Conservation (phyloP, 2,888 invertebrate genomes). For the Meganola albula region DNA sequence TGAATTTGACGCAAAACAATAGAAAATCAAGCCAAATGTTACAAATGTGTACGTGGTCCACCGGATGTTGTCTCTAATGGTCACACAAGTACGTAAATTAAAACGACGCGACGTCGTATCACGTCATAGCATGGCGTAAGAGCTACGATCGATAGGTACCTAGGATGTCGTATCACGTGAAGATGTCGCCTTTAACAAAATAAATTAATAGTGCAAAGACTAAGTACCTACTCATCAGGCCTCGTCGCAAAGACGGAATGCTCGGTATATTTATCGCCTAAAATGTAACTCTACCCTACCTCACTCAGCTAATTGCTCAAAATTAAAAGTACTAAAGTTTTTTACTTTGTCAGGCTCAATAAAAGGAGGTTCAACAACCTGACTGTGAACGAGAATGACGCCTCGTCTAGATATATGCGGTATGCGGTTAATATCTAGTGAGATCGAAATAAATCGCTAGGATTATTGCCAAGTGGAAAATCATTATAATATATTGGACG, state of each 20-base stretch:
- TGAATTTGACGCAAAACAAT: slow-evolving; percentile 18
- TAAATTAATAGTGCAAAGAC: too few species aligned
- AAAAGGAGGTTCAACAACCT: slow-evolving; percentile 71
- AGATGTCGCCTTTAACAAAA: too few species aligned
- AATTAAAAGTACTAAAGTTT: slow-evolving; percentile 43
- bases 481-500: slow-evolving; percentile 75
- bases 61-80: slow-evolving; percentile 38
- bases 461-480: slow-evolving; percentile 76
- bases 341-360: slow-evolving; percentile 49
- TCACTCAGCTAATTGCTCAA: slow-evolving; percentile 35
- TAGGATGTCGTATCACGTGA: too few species aligned
- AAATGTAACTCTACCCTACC: slow-evolving; percentile 50
- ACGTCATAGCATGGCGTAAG: too few species aligned
- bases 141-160: too few species aligned
- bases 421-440: slow-evolving; percentile 70
- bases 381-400: slow-evolving; percentile 51
- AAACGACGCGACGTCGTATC: too few species aligned
- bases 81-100: too few species aligned
- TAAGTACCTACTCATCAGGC: too few species aligned
- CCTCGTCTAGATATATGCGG: slow-evolving; percentile 67
- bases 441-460: slow-evolving; percentile 76
- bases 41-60: slow-evolving; percentile 21
- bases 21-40: slow-evolving; percentile 17
- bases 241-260: too few species aligned
- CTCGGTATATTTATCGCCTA: slow-evolving; percentile 56